Conservation (phyloP, 2,888 invertebrate genomes). For the Drosophila mimica region DNA sequence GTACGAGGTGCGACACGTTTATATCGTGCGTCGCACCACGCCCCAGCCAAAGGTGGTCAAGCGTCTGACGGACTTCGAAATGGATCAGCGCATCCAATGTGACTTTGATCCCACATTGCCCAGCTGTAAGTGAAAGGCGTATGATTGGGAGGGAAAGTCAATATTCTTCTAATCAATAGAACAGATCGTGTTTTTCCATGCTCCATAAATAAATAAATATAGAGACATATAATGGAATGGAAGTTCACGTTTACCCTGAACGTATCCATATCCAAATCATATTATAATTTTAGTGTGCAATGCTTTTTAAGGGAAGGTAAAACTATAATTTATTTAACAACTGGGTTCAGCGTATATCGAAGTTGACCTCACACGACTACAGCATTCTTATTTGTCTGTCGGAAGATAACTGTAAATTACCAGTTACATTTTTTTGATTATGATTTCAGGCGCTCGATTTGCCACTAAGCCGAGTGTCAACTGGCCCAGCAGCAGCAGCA, state of each 20-base stretch:
- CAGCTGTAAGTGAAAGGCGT: conserved; percentile 59
- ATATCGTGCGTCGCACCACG: conserved; percentile 46
- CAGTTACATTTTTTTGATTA: background rate
- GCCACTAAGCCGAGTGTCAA: background rate
- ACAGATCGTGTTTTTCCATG: background rate
- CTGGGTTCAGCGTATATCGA: too few species aligned
- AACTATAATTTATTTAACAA: too few species aligned
- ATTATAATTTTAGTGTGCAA: background rate
- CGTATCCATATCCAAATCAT: background rate
- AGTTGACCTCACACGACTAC: background rate
- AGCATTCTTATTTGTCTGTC: background rate
- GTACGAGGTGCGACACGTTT: conserved; percentile 69
- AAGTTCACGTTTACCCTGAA: background rate
- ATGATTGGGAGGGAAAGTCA: background rate
- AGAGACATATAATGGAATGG: background rate
- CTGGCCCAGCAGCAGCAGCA: background rate
- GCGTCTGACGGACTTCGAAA: conserved; percentile 56
- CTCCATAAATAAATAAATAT: background rate
- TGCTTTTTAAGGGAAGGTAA: too few species aligned
- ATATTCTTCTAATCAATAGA: background rate
- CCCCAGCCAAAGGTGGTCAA: conserved; percentile 17
- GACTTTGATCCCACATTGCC: conserved; percentile 65
- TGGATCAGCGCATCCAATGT: conserved; percentile 72
- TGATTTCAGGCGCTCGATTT: conserved; percentile 11
- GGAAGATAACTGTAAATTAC: background rate